phyloP scores from a whole-genome alignment of 2,113 vertebrate species.

The Phalacrocorax aristotelis region DNA sequence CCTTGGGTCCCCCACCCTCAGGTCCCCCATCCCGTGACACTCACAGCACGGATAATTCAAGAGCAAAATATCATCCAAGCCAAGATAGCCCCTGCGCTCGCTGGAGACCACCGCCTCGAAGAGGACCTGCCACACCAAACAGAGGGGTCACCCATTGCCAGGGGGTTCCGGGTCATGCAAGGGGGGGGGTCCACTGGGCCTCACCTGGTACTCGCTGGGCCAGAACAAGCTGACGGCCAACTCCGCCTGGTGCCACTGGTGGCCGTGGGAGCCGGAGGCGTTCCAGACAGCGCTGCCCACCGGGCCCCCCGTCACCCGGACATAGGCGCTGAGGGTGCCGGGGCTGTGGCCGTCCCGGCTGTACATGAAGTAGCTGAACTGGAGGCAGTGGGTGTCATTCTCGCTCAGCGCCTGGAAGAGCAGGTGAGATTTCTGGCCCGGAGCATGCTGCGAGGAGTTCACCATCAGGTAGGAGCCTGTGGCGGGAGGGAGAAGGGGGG shows the following conservation, averaged over 20 bases:
- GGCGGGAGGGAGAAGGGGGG: not conserved
- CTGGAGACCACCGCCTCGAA: slow-evolving; percentile 91
- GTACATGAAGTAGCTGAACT: slow-evolving; percentile 98
- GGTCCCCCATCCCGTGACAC: slow-evolving; percentile 35
- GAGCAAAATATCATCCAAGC: slow-evolving; percentile 93
- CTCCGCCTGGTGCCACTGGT: slow-evolving; percentile 95
- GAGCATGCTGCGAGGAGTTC: slow-evolving; percentile 90
- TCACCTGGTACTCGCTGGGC: slow-evolving; percentile 97
- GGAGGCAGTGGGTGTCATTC: slow-evolving; percentile 97
- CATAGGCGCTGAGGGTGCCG: slow-evolving; percentile 85
- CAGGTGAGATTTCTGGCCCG: slow-evolving; percentile 89
- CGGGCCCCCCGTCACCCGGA: slow-evolving; percentile 88
- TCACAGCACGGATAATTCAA: slow-evolving; percentile 97
- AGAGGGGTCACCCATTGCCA: not conserved
- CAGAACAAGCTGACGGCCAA: slow-evolving; percentile 97
- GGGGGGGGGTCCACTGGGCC: not conserved
- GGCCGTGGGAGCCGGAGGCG: slow-evolving; percentile 84
- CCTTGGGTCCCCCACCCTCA: not conserved
- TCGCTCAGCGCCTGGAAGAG: slow-evolving; percentile 92
- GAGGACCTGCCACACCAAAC: slow-evolving; percentile 80
- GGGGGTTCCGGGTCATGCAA: too few species aligned
- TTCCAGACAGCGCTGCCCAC: slow-evolving; percentile 92
- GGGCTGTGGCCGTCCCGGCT: slow-evolving; percentile 92
- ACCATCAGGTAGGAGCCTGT: slow-evolving; percentile 95
- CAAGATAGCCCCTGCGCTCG: slow-evolving; percentile 88